Base-by-base conservation (phyloP, 2,888 invertebrate species). In the Scaptomyza parva region DNA sequence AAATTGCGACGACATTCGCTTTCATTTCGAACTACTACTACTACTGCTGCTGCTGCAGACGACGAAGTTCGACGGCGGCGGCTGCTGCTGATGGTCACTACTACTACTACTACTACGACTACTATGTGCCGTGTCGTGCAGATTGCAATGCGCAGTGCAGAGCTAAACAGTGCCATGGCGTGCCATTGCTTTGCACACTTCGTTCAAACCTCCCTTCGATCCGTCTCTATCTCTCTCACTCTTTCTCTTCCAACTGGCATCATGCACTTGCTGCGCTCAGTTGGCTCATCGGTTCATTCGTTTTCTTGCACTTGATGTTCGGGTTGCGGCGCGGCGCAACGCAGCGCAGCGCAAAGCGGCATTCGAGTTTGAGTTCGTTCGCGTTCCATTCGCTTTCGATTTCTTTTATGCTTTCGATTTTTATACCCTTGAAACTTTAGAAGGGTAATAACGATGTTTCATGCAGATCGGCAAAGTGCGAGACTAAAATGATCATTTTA, bases 341-440 rank as follows among this genome's bases (percentile, higher is more conserved):
- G 35, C 14, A 8, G 35, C 1, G 35, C 3, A 9, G 55, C 59
- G 18, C 44, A 28, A 3, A 9, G 28, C 33, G 33, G 33, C 33
- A 30, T 37, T 41, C 39, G 39, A 30, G 50, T 47, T 52, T 33
- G 50, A 54, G 52, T 64, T 75, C 71, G 52, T 64, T 75, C 71
- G 52, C 55, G 53, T 45, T 67, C 67, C 65, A 68, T 75, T 86
- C 76, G 87, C 88, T 86, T 86, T 86, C 85, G 88, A 84, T 88
- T 86, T 86, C 85, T 78, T 78, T 84, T 70, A 72, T 61, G 83
- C 86, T 87, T 84, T 87, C 83, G 83, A 72, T 87, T 87, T 85
- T 78, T 26, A 78, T 84, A 81, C 84, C 86, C 84, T 86, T 86
- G 73, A 73, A 83, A 64, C 41, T 53, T 45, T 35, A 51, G 43